Evolutionary conservation across 2,797 vertebrate genomes (phyloP).

Genomic region (Antennarius maculatus): DNA sequence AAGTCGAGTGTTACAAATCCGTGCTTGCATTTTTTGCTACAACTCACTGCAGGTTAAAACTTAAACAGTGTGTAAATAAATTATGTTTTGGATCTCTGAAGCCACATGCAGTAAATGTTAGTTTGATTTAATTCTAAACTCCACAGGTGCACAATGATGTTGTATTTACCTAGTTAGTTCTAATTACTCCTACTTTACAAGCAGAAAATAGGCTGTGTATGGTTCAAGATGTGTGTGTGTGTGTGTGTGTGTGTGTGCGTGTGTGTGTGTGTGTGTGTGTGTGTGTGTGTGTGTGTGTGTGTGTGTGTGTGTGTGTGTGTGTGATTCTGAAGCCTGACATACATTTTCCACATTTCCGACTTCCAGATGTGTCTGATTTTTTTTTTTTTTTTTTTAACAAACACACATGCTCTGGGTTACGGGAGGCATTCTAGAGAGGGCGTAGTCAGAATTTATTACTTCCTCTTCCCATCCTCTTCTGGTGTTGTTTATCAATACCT

Average conservation of each 20-base stretch:
- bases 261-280: constrained; percentile 10
- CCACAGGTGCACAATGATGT: constrained; percentile 20
- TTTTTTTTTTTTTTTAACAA: constrained; percentile 49
- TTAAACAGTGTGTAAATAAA: no score
- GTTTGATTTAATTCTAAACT: constrained; percentile 31
- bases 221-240: constrained; percentile 29
- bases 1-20: no score
- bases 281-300: constrained; percentile 23
- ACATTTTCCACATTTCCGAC: constrained; percentile 67
- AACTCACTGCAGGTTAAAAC: no score
- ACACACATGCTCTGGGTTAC: constrained; percentile 23
- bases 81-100: not conserved
- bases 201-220: constrained; percentile 51
- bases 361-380: constrained; percentile 76
- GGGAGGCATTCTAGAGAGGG: constrained; percentile 20
- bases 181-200: constrained; percentile 60
- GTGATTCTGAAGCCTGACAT: constrained; percentile 64
- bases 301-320: not conserved
- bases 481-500: constrained; percentile 51
- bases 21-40: no score
- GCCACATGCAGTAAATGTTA: not conserved
- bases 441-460: constrained; percentile 51
- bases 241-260: constrained; percentile 23
- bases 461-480: constrained; percentile 44
- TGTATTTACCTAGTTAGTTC: constrained; percentile 36